Conservation (phyloP, 2,113 vertebrate species). For the Phainopepla nitens region DNA sequence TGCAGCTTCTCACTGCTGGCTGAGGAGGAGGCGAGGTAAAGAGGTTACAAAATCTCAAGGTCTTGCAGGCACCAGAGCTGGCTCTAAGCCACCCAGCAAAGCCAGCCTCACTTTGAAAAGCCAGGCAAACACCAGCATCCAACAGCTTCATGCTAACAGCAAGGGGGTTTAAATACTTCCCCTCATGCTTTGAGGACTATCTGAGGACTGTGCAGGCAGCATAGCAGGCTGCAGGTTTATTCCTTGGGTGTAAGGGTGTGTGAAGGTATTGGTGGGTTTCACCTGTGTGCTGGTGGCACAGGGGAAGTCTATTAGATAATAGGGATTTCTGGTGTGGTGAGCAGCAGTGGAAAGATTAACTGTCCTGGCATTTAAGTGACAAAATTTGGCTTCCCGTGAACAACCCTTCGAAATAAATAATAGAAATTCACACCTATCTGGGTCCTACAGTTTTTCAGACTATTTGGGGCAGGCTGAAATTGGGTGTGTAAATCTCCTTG, state of each 20-base stretch:
- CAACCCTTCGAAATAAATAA: conserved; percentile 69
- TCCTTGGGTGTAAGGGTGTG: not conserved
- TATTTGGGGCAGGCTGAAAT: conserved; percentile 25
- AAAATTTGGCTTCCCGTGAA: conserved; percentile 68
- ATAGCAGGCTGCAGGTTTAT: not conserved
- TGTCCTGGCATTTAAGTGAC: conserved; percentile 69
- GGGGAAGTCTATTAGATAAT: not conserved
- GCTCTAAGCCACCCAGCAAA: not conserved
- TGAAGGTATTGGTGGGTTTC: not conserved
- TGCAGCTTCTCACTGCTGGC: not conserved
- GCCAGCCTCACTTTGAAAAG: not conserved
- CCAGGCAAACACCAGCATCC: not conserved
- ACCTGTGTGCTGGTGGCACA: fast-evolving
- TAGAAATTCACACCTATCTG: conserved; percentile 57
- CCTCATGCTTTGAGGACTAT: fast-evolving
- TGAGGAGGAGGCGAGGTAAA: not conserved
- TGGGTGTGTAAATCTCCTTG: conserved; percentile 31
- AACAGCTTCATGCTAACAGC: not conserved
- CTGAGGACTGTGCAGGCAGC: not conserved
- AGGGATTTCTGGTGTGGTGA: conserved; percentile 52
- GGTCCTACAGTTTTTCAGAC: not conserved
- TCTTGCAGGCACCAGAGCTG: fast-evolving
- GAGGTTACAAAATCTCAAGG: not conserved
- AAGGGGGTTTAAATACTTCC: not conserved
- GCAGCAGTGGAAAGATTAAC: conserved; percentile 66